Evolutionary conservation across 2,113 vertebrate species (phyloP).

Genomic region (Dromiciops gliroides): DNA sequence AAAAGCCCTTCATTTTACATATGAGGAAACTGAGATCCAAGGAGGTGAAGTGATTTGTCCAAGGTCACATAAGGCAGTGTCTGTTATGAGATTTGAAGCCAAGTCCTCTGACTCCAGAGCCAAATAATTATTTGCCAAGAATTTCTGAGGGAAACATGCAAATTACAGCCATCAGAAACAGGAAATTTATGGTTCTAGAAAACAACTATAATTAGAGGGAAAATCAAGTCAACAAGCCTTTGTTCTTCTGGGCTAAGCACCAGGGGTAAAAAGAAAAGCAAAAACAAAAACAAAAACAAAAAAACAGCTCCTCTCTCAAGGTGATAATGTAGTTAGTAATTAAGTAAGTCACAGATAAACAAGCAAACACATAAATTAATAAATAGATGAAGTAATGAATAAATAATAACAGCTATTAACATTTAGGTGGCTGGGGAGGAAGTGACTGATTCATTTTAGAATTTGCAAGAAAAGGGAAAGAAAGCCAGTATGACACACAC

Average conservation of each 20-base stretch:
- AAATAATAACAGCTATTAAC: background rate
- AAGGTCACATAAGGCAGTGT: background rate
- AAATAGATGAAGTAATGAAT: background rate
- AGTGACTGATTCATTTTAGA: background rate
- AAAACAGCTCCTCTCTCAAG: constrained; percentile 83
- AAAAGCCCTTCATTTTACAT: background rate
- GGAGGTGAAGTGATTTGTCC: background rate
- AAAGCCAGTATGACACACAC: background rate
- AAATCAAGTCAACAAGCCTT: background rate
- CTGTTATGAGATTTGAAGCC: background rate
- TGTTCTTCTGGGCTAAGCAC: background rate
- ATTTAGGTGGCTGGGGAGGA: background rate
- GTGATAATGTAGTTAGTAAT: background rate
- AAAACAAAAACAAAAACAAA: background rate
- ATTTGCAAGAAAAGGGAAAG: background rate
- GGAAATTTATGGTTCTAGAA: background rate
- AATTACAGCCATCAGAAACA: background rate
- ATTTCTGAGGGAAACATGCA: background rate
- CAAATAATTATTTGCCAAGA: background rate
- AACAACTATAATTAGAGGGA: background rate
- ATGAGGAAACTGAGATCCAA: background rate
- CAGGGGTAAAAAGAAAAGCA: background rate
- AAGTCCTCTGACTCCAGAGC: background rate
- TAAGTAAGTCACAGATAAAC: background rate
- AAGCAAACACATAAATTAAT: background rate